Percentiles rank a stretch among this genome's conserved stretches.
These are phyloP conservation scores for Sanderia malayensis DNA, from an alignment of 30 jellyfish, hydroid and myxozoan genomes.

Conservation along the genomic window DNA sequence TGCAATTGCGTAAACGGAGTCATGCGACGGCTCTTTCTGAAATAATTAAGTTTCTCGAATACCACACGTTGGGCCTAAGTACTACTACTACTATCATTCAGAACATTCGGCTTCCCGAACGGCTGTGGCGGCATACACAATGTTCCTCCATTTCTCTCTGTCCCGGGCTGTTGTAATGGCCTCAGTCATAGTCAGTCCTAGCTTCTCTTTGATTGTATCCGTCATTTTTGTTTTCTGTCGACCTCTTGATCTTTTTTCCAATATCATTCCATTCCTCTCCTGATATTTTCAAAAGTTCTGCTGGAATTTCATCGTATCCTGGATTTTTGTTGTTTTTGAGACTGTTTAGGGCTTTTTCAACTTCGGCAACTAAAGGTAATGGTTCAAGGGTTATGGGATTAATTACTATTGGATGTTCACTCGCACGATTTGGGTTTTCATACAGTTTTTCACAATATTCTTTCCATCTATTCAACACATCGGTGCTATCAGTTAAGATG, in stretches of 20 bases:
- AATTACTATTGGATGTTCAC: background rate
- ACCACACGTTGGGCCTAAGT: too few relatives aligned
- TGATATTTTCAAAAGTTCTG: constrained; percentile 28
- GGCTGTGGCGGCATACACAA: constrained; percentile 43
- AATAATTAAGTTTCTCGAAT: too few relatives aligned
- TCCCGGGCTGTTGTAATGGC: constrained; percentile 29
- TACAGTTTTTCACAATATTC: constrained; percentile 14
- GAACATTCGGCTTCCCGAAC: too few relatives aligned
- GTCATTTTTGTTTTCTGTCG: constrained; percentile 6
- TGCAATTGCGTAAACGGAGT: too few relatives aligned
- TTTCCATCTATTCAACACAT: constrained; percentile 16
- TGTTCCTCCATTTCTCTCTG: constrained; percentile 24
- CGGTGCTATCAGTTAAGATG: constrained; percentile 8
- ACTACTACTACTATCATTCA: too few relatives aligned
- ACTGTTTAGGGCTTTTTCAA: constrained; percentile 26
- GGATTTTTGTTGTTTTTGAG: constrained; percentile 37
- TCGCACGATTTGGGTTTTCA: background rate
- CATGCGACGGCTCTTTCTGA: too few relatives aligned
- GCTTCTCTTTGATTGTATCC: constrained; percentile 24
- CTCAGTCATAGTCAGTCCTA: constrained; percentile 31
- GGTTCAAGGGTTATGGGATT: background rate
- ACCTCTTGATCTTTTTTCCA: background rate
- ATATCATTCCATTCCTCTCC: constrained; percentile 21
- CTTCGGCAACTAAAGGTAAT: constrained; percentile 19
- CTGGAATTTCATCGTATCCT: constrained; percentile 37